Conservation (phyloP, 2,797 vertebrate species). For the Valencia hispanica region DNA sequence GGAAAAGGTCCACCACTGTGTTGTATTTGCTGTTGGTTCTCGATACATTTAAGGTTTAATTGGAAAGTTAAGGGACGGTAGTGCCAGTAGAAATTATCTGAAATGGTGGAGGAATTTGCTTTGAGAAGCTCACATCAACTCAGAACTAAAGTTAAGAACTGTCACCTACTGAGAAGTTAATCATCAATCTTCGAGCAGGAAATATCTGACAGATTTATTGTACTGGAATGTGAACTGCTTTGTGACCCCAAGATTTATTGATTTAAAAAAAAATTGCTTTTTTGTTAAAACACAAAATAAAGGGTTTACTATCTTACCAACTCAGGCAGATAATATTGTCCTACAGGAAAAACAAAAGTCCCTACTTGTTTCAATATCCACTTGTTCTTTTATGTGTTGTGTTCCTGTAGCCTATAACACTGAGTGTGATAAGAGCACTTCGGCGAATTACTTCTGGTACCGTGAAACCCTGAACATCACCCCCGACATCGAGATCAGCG, state of each 20-base stretch:
- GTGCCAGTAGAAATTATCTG: not conserved
- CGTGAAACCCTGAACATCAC: slow-evolving; percentile 89
- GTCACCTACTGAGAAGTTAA: not conserved
- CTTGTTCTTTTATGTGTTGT: not conserved
- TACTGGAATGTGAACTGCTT: slow-evolving; percentile 23
- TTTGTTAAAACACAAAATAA: too few species aligned
- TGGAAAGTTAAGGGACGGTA: not conserved
- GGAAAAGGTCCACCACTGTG: not conserved
- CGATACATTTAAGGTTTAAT: not conserved
- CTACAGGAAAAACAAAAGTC: too few species aligned
- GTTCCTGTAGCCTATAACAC: slow-evolving; percentile 69
- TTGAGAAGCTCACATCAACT: not conserved
- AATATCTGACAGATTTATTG: slow-evolving; percentile 4
- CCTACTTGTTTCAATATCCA: not conserved
- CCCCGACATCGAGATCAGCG: slow-evolving; percentile 70
- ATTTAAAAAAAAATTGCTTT: too few species aligned
- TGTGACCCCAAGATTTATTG: slow-evolving; percentile 14
- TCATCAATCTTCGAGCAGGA: not conserved
- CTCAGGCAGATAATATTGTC: too few species aligned
- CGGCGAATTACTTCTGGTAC: slow-evolving; percentile 94
- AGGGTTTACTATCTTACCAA: too few species aligned
- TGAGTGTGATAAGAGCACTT: slow-evolving; percentile 85
- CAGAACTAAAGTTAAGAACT: not conserved
- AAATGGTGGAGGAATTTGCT: not conserved
- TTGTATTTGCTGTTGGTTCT: not conserved